These are phyloP conservation scores for Neoarius graeffei DNA, from an alignment of 2,113 vertebrate genomes.

Conservation along the genomic window DNA sequence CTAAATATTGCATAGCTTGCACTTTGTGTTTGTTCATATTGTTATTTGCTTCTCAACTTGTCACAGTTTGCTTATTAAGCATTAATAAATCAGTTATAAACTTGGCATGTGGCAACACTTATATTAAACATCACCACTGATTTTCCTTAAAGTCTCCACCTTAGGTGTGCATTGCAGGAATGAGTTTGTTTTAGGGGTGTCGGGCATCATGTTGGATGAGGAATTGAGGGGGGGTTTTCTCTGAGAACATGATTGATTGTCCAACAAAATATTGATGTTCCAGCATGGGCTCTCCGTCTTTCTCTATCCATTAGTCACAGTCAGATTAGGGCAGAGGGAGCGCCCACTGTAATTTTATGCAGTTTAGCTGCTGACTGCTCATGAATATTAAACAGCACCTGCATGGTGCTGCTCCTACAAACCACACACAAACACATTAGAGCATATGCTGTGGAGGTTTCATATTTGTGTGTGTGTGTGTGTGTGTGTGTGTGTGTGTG, in stretches of 20 bases:
- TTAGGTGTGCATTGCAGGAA: conserved; percentile 29
- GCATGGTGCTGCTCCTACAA: conserved; percentile 22
- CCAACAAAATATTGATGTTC: conserved; percentile 69
- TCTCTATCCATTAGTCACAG: conserved; percentile 68
- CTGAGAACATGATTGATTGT: conserved; percentile 69
- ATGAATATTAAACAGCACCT: conserved; percentile 51
- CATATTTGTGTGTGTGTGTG: not conserved
- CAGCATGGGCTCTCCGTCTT: conserved; percentile 42
- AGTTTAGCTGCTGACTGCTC: conserved; percentile 63
- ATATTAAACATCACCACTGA: conserved; percentile 56
- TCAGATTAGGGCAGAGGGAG: conserved; percentile 60
- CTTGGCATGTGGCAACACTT: not conserved
- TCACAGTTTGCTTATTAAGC: conserved; percentile 31
- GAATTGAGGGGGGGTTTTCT: conserved; percentile 56
- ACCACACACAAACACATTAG: conserved; percentile 7
- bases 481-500: conserved; percentile 2
- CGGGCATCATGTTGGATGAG: conserved; percentile 56
- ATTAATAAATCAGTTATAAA: conserved; percentile 37
- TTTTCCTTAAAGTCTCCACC: conserved; percentile 54
- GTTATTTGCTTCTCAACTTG: not conserved
- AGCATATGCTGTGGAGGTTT: not conserved
- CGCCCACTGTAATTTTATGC: conserved; percentile 63
- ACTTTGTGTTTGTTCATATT: not conserved
- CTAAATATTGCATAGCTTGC: conserved; percentile 10
- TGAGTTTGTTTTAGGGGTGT: conserved; percentile 52